Conservation (phyloP, 2,113 vertebrate species). For the Mobula birostris region DNA sequence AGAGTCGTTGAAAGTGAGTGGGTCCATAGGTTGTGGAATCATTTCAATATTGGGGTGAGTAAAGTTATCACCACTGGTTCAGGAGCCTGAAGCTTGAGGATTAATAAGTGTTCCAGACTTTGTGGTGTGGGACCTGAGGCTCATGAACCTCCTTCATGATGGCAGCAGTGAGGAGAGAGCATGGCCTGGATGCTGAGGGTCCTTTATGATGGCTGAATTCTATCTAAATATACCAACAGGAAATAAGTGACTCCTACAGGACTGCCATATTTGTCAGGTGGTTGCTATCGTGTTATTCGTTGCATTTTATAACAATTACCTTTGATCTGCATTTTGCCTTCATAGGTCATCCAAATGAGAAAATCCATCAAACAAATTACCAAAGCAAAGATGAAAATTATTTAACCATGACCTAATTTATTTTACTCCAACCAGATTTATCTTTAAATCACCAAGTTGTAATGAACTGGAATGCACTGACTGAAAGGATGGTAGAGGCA, state of each 20-base stretch:
- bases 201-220: not conserved
- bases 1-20: too few species aligned
- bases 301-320: not conserved
- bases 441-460: not conserved
- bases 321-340: not conserved
- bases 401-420: not conserved
- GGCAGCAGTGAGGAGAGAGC: too few species aligned
- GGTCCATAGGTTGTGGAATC: too few species aligned
- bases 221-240: not conserved
- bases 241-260: not conserved
- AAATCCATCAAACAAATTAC: not conserved
- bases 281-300: not conserved
- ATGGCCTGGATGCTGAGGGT: too few species aligned
- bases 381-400: not conserved
- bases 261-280: not conserved
- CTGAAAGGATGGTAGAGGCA: not conserved
- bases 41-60: too few species aligned
- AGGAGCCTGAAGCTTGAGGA: too few species aligned
- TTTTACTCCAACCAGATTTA: not conserved
- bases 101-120: too few species aligned
- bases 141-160: too few species aligned
- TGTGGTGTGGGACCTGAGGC: too few species aligned
- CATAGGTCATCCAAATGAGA: not conserved
- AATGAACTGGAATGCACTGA: not conserved
- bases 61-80: too few species aligned